A percentile compares a stretch with the other conserved stretches of the same genome.
Conservation (phyloP, 1,140 invertebrate genomes). For the Bombus huntii region DNA sequence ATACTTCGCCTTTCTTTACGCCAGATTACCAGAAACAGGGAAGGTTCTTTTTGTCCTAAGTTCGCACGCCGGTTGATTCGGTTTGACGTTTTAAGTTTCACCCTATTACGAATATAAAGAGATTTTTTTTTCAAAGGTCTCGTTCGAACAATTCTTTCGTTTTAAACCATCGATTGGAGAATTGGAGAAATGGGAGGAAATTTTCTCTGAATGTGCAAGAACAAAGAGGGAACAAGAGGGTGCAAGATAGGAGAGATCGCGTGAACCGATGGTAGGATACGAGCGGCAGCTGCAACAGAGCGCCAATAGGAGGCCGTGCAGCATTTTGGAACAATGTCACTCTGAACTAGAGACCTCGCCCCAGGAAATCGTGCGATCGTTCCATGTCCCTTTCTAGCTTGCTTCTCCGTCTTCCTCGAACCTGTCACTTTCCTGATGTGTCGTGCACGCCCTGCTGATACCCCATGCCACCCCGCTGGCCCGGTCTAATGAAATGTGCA, state of each 20-base stretch:
- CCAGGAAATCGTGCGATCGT: slow-evolving; percentile 62
- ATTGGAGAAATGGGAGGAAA: background rate
- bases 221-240: background rate
- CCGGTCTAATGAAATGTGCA: slow-evolving; percentile 60
- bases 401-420: background rate
- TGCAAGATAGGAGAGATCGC: slow-evolving; percentile 5
- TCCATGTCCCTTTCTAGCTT: slow-evolving; percentile 9
- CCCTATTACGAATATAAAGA: background rate
- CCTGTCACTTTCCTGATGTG: slow-evolving; percentile 38
- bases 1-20: background rate
- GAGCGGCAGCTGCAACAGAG: slow-evolving; percentile 52
- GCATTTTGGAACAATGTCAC: slow-evolving; percentile 65
- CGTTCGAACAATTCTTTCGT: background rate
- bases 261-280: background rate
- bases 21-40: background rate
- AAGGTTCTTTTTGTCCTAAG: background rate
- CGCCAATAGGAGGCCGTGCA: slow-evolving; percentile 44
- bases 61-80: background rate
- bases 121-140: background rate
- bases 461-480: slow-evolving; percentile 41
- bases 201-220: background rate
- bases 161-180: background rate
- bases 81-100: background rate
- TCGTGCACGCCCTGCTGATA: slow-evolving; percentile 39
- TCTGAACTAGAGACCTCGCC: slow-evolving; percentile 25